A percentile compares a stretch with the other conserved stretches of the same genome.
These are phyloP conservation scores for Trichonephila clavata DNA, from an alignment of 1,140 invertebrate species.

Conservation along the genomic window DNA sequence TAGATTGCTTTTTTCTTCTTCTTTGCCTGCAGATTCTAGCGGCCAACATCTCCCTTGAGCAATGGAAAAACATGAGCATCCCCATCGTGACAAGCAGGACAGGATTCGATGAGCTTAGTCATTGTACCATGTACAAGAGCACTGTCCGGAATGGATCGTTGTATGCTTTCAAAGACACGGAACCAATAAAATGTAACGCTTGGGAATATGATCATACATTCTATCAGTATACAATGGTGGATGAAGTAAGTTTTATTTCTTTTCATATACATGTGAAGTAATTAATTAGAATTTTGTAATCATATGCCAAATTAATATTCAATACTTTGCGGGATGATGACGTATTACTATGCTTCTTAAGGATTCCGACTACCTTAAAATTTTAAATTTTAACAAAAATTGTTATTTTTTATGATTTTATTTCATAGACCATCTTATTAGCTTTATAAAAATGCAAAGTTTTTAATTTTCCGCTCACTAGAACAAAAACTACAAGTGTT, in stretches of 20 bases:
- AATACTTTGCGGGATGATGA: too few relatives aligned
- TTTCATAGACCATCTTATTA: too few relatives aligned
- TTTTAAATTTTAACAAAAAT: too few relatives aligned
- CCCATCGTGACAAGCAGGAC: slow-evolving; percentile 16
- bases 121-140: slow-evolving; percentile 20
- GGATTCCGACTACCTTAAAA: too few relatives aligned
- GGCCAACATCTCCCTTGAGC: slow-evolving; percentile 51
- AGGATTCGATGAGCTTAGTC: background rate
- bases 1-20: background rate
- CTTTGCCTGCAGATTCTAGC: background rate
- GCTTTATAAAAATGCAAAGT: too few relatives aligned
- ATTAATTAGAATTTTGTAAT: too few relatives aligned
- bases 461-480: too few relatives aligned
- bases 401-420: too few relatives aligned
- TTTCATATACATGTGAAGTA: too few relatives aligned
- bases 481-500: too few relatives aligned
- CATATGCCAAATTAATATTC: too few relatives aligned
- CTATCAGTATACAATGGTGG: slow-evolving; percentile 78
- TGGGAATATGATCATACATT: slow-evolving; percentile 77
- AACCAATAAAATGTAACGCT: slow-evolving; percentile 45
- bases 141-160: background rate
- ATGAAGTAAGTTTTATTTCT: slow-evolving; percentile 72
- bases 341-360: too few relatives aligned
- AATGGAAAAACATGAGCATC: slow-evolving; percentile 62
- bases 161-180: background rate